These are phyloP conservation scores for Philaethria dido DNA, from an alignment of 2,888 invertebrate species.

Conservation along the genomic window DNA sequence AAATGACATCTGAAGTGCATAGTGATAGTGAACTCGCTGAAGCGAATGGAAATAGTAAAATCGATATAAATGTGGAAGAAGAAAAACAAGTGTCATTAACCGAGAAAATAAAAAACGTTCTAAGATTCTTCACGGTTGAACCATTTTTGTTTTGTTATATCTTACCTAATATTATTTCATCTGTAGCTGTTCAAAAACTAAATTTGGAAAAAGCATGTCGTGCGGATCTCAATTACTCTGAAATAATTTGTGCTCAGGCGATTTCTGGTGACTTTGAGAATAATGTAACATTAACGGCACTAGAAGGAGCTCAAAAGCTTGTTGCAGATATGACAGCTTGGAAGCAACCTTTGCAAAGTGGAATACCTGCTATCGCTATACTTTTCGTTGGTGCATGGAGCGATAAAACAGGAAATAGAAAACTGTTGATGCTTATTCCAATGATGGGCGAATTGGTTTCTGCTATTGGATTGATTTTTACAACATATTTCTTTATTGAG, in stretches of 20 bases:
- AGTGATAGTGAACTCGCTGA: slow-evolving; percentile 41
- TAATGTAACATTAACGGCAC: slow-evolving; percentile 62
- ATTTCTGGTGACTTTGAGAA: slow-evolving; percentile 59
- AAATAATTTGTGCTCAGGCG: slow-evolving; percentile 75
- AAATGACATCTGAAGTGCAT: slow-evolving; percentile 43
- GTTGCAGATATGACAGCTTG: slow-evolving; percentile 82
- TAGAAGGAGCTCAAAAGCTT: slow-evolving; percentile 65
- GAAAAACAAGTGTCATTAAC: slow-evolving; percentile 39
- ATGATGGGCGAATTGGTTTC: slow-evolving; percentile 82
- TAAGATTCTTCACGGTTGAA: slow-evolving; percentile 84
- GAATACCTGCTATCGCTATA: slow-evolving; percentile 82
- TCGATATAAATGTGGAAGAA: slow-evolving; percentile 30
- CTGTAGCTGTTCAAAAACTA: slow-evolving; percentile 78
- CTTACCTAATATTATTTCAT: slow-evolving; percentile 85
- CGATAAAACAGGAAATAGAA: slow-evolving; percentile 83
- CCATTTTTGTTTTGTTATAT: slow-evolving; percentile 86
- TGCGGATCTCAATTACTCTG: slow-evolving; percentile 75
- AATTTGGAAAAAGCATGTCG: slow-evolving; percentile 84
- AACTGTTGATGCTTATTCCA: slow-evolving; percentile 82
- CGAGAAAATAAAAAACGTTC: slow-evolving; percentile 48
- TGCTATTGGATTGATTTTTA: slow-evolving; percentile 75
- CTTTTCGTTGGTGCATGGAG: slow-evolving; percentile 86
- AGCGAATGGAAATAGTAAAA: slow-evolving; percentile 6
- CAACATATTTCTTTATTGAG: slow-evolving; percentile 81
- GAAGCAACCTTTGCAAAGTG: slow-evolving; percentile 81